Percentiles rank a stretch among this genome's conserved stretches.
These are phyloP conservation scores for Blennius ocellaris DNA, from an alignment of 2,113 vertebrate species.

Conservation along the genomic window DNA sequence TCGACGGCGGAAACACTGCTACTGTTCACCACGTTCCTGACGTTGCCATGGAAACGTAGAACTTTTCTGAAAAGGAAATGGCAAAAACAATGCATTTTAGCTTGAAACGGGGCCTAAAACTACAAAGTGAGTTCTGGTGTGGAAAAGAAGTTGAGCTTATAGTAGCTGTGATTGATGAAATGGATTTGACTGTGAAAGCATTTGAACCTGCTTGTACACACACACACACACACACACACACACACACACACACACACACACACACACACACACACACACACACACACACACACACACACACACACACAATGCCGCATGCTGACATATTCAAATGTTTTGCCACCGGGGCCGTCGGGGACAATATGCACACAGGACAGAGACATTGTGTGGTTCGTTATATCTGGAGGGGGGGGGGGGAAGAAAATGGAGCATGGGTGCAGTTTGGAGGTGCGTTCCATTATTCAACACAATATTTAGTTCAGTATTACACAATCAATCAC, in stretches of 20 bases:
- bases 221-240: constrained; percentile 17
- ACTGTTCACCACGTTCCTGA: no score
- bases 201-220: no score
- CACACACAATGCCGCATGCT: constrained; percentile 1
- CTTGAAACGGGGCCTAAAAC: no score
- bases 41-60: no score
- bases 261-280: no score
- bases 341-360: constrained; percentile 4
- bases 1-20: no score
- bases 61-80: no score
- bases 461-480: not conserved
- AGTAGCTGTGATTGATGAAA: not conserved
- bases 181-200: constrained; percentile 18
- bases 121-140: no score
- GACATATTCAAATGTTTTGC: constrained; percentile 27
- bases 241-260: not conserved
- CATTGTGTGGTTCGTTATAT: not conserved
- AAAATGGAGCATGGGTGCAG: not conserved
- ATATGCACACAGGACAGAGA: not conserved
- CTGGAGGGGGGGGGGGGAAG: not conserved
- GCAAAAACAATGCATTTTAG: no score
- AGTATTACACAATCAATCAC: not conserved
- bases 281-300: constrained; percentile 12
- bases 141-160: not conserved
- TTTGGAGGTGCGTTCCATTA: not conserved